These are phyloP conservation scores for Bufo bufo DNA, from an alignment of 2,113 vertebrate genomes.

Conservation along the genomic window DNA sequence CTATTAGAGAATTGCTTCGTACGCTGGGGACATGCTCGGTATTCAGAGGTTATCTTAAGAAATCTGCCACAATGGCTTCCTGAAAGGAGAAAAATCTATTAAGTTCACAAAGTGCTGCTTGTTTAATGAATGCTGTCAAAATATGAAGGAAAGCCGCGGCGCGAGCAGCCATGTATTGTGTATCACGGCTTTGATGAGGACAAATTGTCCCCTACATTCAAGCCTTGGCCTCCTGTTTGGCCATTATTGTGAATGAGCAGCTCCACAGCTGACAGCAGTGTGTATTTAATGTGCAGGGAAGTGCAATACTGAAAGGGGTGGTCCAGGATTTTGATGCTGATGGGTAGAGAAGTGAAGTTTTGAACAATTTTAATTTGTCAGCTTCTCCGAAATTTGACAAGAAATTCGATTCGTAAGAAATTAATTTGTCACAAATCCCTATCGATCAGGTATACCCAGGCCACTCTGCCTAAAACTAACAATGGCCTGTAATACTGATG, in stretches of 20 bases:
- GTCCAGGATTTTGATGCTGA: not conserved
- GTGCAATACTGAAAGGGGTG: not conserved
- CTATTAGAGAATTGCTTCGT: slow-evolving; percentile 28
- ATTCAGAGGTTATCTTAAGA: slow-evolving; percentile 14
- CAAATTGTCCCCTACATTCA: not conserved
- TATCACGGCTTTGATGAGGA: not conserved
- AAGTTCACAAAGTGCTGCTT: not conserved
- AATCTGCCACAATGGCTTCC: not conserved
- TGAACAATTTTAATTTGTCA: too few relatives aligned
- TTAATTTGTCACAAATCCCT: too few relatives aligned
- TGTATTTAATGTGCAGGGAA: not conserved
- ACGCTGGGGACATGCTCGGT: slow-evolving; percentile 11
- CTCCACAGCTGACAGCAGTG: not conserved
- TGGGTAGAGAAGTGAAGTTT: too few relatives aligned
- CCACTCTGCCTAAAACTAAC: too few relatives aligned
- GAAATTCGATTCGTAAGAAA: too few relatives aligned
- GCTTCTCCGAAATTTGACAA: too few relatives aligned
- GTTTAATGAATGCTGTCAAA: not conserved
- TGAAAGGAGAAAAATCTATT: slow-evolving; percentile 22
- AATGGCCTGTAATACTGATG: too few relatives aligned
- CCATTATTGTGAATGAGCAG: not conserved
- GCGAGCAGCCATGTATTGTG: not conserved
- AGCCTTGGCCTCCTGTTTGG: not conserved
- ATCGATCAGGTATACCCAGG: too few relatives aligned
- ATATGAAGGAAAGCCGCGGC: not conserved